Conservation (phyloP, 2,888 invertebrate species). For the Drosophila austrosaltans region DNA sequence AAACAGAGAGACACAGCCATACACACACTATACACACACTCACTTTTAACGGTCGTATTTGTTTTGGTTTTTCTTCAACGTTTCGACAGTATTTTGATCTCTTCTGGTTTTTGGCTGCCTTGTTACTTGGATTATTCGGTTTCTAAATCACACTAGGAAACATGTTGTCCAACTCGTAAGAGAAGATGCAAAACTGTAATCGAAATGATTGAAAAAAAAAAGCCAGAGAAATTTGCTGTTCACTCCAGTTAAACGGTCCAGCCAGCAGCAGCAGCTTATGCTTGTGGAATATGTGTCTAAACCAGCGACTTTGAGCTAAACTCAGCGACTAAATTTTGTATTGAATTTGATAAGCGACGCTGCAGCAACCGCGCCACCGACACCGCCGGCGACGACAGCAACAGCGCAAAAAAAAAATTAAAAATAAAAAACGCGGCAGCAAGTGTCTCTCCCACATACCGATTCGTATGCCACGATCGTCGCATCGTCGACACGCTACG, state of each 20-base stretch:
- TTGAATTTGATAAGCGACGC: conserved; percentile 67
- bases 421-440: neutral
- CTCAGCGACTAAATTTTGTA: conserved; percentile 80
- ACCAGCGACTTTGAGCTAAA: conserved; percentile 78
- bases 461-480: conserved; percentile 1
- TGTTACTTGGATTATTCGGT: neutral
- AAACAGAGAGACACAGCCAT: neutral
- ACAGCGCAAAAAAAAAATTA: neutral
- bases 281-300: conserved; percentile 36
- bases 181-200: neutral
- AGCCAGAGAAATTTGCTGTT: neutral
- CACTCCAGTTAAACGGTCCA: neutral
- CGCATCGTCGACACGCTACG: no score
- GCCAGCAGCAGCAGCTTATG: conserved; percentile 28
- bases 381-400: neutral
- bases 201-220: conserved; percentile 7
- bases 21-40: conserved; percentile 18
- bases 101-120: neutral
- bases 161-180: neutral
- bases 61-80: conserved; percentile 5
- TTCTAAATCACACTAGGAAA: neutral
- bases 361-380: conserved; percentile 37
- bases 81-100: neutral
- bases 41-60: conserved; percentile 3
- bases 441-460: neutral